Base-by-base conservation (phyloP, 30 jellyfish, hydroid and myxozoan species). In the Cassiopea andromeda region DNA sequence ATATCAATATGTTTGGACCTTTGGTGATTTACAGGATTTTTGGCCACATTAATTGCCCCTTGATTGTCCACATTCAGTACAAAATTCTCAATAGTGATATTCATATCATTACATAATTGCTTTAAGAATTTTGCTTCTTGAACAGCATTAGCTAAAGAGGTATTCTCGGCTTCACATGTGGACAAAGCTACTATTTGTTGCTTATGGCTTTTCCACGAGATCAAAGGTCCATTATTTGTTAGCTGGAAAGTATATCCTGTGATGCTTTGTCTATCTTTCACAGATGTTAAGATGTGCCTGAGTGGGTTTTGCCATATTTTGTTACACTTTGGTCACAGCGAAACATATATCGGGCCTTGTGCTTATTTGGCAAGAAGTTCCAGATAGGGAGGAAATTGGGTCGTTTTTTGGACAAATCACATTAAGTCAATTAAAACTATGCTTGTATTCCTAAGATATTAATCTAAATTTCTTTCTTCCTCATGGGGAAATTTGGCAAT, bases 71-170 rank as follows among this genome's bases (percentile, higher is more conserved):
- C 46, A 80, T 80, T 79, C 78, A 80, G 50, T 64, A 80, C 79
- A 80, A 80, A 60, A 47, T 64, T 80, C 81, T 58, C 48, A 80
- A 38, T 60, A 80, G 79, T 12, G 71, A n/a, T 58, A n/a, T 59
- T 48, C 73, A 83, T 64, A 44, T 83, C 91, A 13, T 44, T 47
- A 58, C 43, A 80, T 64, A 80, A 80, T 38, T 80, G 89, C 80
- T 47, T 80, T 44, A 82, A 48, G 76, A 71, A 85, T 71, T 43
- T 46, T 85, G 93, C 93, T 67, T 86, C 94, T 77, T 86, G 90
- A 13, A 59, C 58, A 12, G 93, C 93, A 69, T 18, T 19, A 18
- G 78, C 60, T 49, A 73, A 71, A 12, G 93, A 46, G 15, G 48
- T 49, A 73, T 85, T 70, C 73, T 85, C 93, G 19, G 93, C 76